Conservation (phyloP, 1,140 invertebrate genomes). For the Homalodisca vitripennis region DNA sequence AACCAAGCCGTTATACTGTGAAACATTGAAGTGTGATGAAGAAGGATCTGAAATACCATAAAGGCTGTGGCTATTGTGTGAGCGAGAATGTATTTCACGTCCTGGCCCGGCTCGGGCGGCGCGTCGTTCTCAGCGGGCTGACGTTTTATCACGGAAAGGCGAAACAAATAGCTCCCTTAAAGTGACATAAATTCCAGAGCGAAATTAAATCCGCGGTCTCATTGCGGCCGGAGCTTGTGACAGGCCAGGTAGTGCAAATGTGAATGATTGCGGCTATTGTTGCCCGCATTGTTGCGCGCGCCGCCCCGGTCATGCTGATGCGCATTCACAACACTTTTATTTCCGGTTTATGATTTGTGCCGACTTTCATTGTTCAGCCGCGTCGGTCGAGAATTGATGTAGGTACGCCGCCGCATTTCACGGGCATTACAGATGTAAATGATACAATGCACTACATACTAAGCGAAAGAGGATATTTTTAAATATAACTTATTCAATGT, state of each 20-base stretch:
- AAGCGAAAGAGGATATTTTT: too few species aligned
- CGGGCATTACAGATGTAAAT: background rate
- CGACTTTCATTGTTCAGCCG: background rate
- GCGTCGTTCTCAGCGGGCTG: too few species aligned
- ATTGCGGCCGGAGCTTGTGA: slow-evolving; percentile 2
- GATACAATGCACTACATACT: too few species aligned
- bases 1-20: too few species aligned
- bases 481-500: too few species aligned
- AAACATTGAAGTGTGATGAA: too few species aligned
- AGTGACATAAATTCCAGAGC: slow-evolving; percentile 16
- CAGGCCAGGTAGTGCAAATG: background rate
- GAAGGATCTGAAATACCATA: too few species aligned
- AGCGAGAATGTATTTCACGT: too few species aligned
- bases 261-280: slow-evolving; percentile 7
- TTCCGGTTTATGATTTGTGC: slow-evolving; percentile 17
- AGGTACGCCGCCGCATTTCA: background rate
- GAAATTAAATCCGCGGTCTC: background rate
- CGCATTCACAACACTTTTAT: slow-evolving; percentile 18
- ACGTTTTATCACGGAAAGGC: too few species aligned
- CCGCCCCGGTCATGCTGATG: background rate
- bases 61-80: too few species aligned
- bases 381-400: too few species aligned
- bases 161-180: background rate
- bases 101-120: too few species aligned
- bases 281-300: background rate